Evolutionary conservation across 2,888 invertebrate species (phyloP), one percentile per base, ranked within the genome.

Genomic region (Amphipoea lucens): DNA sequence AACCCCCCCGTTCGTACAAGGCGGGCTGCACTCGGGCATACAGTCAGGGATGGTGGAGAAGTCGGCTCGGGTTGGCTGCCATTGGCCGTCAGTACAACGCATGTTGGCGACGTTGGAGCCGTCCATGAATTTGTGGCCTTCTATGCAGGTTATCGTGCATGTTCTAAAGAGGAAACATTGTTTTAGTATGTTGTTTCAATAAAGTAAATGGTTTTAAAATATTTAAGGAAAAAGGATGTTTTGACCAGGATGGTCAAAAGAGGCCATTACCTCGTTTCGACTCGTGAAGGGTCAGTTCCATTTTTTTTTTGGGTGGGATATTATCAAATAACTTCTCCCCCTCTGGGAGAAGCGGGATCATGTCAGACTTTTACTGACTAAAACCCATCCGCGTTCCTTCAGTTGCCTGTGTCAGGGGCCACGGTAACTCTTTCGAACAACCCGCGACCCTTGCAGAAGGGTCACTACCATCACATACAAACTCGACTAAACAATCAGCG

Each of bases 1-100:
- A n/a, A 97, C 97, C 0, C 99, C 99, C 0, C 98, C 98, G 91
- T 99, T 98, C 81, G 97, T 92, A 91, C 99, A 99, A 0, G 98
- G 97, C 0, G 98, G 98, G 74, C 89, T 89, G 88, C 95, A 97
- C 94, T 96, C 97, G 95, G 98, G 98, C 94, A 96, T 91, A 91
- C 98, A 98, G 93, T 98, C 98, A 0, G 98, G 98, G 29, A 98
- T 95, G 9, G 97, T 94, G 0, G 95, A 91, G 94, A 98, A 97
- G 83, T 98, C 98, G 0, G 97, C 93, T n/a, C 98, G 97, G 0
- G 97, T 96, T 5, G 98, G 98, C 48, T 96, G 93, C 98, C 98
- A 98, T 81, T 97, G 95, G 0, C 98, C 98, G 84, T 98, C 97
- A 74, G 97, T 96, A 89, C 98, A 98, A 1, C 97, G 95, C 93